These are phyloP conservation scores for Ditylenchus weischeri DNA, from an alignment of 2,888 invertebrate genomes.

Conservation along the genomic window DNA sequence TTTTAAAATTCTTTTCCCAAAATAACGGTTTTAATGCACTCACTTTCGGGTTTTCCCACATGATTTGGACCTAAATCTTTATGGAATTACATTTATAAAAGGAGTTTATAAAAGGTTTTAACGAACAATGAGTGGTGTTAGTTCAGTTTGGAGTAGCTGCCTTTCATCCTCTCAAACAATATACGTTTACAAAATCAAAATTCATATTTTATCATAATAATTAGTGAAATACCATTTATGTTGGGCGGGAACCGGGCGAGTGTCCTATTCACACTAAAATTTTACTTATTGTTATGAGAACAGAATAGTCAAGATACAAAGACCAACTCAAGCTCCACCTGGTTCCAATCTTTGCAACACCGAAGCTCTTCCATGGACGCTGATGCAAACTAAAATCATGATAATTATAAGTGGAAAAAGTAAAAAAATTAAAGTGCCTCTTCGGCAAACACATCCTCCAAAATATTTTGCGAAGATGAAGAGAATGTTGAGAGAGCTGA, in stretches of 20 bases:
- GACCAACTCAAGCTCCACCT: constrained; percentile 52
- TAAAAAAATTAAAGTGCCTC: constrained; percentile 36
- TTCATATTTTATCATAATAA: no score
- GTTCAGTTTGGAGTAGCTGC: constrained; percentile 39
- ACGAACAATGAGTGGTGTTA: constrained; percentile 55
- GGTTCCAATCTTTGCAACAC: constrained; percentile 53
- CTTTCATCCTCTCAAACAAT: constrained; percentile 40
- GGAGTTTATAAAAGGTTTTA: background rate
- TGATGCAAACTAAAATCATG: background rate
- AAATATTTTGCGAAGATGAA: no score
- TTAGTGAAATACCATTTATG: constrained; percentile 27
- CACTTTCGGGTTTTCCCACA: constrained; percentile 41
- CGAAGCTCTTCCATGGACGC: constrained; percentile 37
- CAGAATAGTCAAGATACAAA: no score
- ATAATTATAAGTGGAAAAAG: background rate
- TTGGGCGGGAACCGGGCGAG: constrained; percentile 56
- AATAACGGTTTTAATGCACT: no score
- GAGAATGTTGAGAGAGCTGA: constrained; percentile 40
- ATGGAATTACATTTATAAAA: no score
- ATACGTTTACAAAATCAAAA: no score
- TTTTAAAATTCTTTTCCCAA: no score
- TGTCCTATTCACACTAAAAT: constrained; percentile 47
- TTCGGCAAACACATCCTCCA: constrained; percentile 30
- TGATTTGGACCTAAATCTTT: constrained; percentile 21
- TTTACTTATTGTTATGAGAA: no score